phyloP scores from a whole-genome alignment of 2,113 vertebrate genomes.

The Brienomyrus brachyistius region DNA sequence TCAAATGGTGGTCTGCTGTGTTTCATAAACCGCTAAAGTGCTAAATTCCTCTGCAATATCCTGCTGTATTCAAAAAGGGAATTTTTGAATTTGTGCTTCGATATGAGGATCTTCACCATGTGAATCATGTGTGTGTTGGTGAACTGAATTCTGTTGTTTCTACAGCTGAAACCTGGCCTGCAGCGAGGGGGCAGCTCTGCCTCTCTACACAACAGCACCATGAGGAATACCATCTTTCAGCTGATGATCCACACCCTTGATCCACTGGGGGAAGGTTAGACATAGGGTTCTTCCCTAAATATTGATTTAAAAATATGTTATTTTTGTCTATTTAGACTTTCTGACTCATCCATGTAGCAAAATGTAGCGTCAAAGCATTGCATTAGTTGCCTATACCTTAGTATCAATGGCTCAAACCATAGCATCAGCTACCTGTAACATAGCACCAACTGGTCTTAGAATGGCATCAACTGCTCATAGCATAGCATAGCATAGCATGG shows the following conservation, averaged over 20 bases:
- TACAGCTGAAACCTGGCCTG: conserved; percentile 68
- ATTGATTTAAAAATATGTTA: background rate
- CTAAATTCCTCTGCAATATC: background rate
- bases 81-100: background rate
- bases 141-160: conserved; percentile 33
- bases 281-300: background rate
- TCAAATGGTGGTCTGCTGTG: background rate
- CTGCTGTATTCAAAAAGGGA: background rate
- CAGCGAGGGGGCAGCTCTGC: conserved; percentile 80
- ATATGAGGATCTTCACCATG: background rate
- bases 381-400: background rate
- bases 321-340: background rate
- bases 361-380: background rate
- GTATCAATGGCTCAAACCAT: background rate
- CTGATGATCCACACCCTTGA: conserved; percentile 92
- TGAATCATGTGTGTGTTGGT: background rate
- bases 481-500: background rate
- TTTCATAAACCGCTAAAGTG: background rate
- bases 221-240: conserved; percentile 84
- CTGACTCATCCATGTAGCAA: background rate
- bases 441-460: background rate
- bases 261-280: conserved; percentile 82
- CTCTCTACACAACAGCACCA: conserved; percentile 88
- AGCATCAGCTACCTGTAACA: background rate
- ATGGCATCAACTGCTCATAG: background rate